Evolutionary conservation across 1,140 invertebrate species (phyloP), one percentile per base, ranked within the genome.

Genomic region (Drepana arcuata): DNA sequence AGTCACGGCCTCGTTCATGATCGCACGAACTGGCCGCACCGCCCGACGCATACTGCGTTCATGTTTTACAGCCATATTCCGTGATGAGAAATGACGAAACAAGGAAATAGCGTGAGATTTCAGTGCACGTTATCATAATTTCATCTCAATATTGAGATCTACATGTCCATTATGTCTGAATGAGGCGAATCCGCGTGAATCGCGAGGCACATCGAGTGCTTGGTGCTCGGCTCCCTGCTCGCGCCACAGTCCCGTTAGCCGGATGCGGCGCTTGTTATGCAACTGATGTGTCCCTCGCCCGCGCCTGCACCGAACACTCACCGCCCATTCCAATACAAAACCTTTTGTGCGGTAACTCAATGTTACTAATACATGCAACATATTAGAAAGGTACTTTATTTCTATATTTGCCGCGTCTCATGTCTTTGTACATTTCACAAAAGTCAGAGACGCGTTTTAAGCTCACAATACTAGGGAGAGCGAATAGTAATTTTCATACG

Each of bases 261-360:
- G 68, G 67, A 74, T 56, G 54, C 59, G 54, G 47, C 39, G 57
- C 62, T 77, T 61, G 65, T 73, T 71, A 77, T 74, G 72, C 69
- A 77, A 70, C 61, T 54, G 58, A 73, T 62, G 61, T 60, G 46
- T 58, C 49, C 45, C 51, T 43, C 46, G 34, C 36, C 36, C 30
- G 29, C 31, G n/a, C 46, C 37, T 33, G 30, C 16, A 24, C 15
- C 37, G 36, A 2, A n/a, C 24, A 26, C 10, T 6, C 24, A 10
- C 24, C 24, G 10, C 18, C 4, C 24, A 26, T n/a, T n/a, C n/a
- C 18, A 21, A 6, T 26, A 2, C 24, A 7, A 4, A 26, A 26
- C 2, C 6, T 10, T 26, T 26, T 26, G 24, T 26, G 6, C 24
- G 6, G 24, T 26, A 26, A 26, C 9, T 5, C 24, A 26, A 26